Base-by-base conservation (phyloP, 2,888 invertebrate species). In the Invenusta paracnida region DNA sequence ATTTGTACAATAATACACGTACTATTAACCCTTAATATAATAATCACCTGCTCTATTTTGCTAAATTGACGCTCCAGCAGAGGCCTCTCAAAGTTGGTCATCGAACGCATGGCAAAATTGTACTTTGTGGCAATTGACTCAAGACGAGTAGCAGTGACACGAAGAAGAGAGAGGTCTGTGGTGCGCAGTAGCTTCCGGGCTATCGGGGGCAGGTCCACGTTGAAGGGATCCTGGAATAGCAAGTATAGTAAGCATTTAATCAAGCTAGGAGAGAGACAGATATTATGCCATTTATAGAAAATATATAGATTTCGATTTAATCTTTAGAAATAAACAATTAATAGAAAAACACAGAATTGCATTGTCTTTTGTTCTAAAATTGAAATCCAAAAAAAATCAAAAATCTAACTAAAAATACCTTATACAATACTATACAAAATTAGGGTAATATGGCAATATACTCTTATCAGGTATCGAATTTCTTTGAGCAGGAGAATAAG, bases 111-210 rank as follows among this genome's bases (percentile, higher is more conserved):
- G 86, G 91, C 90, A 13, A 89, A 88, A 87, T 91, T 91, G 88
- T 91, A 91, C 87, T 91, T 91, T 82, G 90, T 90, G 30, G 90
- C 90, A 30, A 91, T 90, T 11, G 90, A 90, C 87, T 91, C 90
- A 67, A 91, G 89, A 30, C 91, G 88, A 0, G 90, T 90, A 0
- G 91, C 90, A 0, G 90, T 89, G 17, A 90, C 90, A 31, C 89
- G 88, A 81, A 91, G 88, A 83, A 90, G 89, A 85, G 89, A 88
- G 0, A 90, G 88, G 87, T 90, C 88, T 1, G 90, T 90, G 87
- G 90, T 90, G 1, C 91, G 87, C 30, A 91, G 85, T 81, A 91
- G 88, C 82, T 91, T 90, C 48, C 90, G 89, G 13, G 90, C 90
- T 2, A 89, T 86, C 13, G 88, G 88, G 1, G 91, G 90, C 2